Conservation (phyloP, 2,113 vertebrate genomes). For the Chaenogobius annularis region DNA sequence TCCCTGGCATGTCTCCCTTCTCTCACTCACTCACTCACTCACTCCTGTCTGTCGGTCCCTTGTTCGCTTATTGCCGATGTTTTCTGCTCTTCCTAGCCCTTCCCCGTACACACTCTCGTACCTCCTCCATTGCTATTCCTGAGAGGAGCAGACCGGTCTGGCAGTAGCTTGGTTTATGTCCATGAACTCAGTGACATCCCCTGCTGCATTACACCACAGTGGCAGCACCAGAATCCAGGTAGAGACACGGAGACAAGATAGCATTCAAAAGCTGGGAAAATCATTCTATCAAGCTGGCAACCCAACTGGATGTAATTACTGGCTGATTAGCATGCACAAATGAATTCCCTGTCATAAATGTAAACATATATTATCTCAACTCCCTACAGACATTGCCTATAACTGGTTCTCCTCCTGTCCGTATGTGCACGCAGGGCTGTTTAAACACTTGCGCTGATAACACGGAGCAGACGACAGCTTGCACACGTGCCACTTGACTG, state of each 20-base stretch:
- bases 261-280: not conserved
- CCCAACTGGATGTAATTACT: constrained; percentile 4
- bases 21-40: not conserved
- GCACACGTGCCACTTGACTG: constrained; percentile 70
- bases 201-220: constrained; percentile 63
- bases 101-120: constrained; percentile 31
- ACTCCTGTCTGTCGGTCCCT: constrained; percentile 27
- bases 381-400: constrained; percentile 6
- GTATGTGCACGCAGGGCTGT: constrained; percentile 45
- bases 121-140: constrained; percentile 69
- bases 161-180: constrained; percentile 67
- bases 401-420: constrained; percentile 24
- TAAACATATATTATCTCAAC: constrained; percentile 16
- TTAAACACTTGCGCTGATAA: constrained; percentile 64
- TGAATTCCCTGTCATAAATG: not conserved
- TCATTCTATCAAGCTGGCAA: constrained; percentile 4
- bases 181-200: constrained; percentile 68
- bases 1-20: constrained; percentile 21
- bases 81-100: constrained; percentile 29
- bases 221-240: constrained; percentile 50
- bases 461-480: constrained; percentile 69
- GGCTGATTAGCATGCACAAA: not conserved
- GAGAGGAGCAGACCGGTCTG: constrained; percentile 66
- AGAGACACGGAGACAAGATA: constrained; percentile 34
- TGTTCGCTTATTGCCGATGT: constrained; percentile 25